Conservation (phyloP, 2,113 vertebrate species). For the Rattus norvegicus region GRCr8 NC_086030.1:6231001-6231500, state of each 20-base stretch:
- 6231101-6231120: neutral
- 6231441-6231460: neutral
- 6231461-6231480: fast-evolving
- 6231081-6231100: no score
- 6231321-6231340: neutral
- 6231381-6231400: neutral
- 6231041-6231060: no score
- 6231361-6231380: neutral
- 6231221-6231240: neutral
- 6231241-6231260: neutral
- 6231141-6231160: neutral
- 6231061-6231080: no score
- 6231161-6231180: neutral
- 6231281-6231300: neutral
- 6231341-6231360: neutral
- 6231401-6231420: neutral
- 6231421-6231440: neutral
- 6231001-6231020: no score
- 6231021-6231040: no score
- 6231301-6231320: neutral
- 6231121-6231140: neutral
- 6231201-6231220: neutral
- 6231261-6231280: neutral
- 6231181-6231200: neutral
- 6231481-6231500: neutral